Evolutionary conservation across 2,888 invertebrate genomes (phyloP), one percentile per base, ranked within the genome.

Genomic region (Lacanobia oleracea): DNA sequence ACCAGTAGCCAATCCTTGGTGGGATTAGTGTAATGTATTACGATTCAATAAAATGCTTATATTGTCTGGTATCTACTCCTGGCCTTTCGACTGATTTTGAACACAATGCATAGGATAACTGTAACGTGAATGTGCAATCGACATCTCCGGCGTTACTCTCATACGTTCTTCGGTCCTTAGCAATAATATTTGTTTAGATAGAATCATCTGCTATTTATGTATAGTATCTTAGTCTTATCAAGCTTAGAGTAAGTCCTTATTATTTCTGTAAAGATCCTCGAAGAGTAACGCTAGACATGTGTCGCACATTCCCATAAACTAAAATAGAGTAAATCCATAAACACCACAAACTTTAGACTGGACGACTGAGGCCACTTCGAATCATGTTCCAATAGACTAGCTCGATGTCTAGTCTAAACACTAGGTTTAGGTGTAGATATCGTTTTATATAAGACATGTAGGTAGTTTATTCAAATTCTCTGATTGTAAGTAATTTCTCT

Each of bases 391-490:
- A 88, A 88, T 90, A 89, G 92, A 93, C 94, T 93, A 93, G 91
- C 85, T 88, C 85, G 86, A 79, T 83, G 87, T 90, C 92, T 92
- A 92, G 93, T 92, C 93, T 89, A 87, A 86, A 79, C 80, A 78
- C 86, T 93, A 93, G 91, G 89, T 83, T 90, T 93, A 94, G 90
- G 92, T 95, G 94, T 95, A 95, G 94, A 94, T 95, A 95, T 92
- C 91, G 89, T 94, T 94, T 94, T 94, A 86, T 94, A 94, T 94
- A 94, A 94, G 91, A 91, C 87, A 86, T 90, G 94, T 95, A 95
- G 95, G 88, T 95, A 95, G 94, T 89, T 91, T 94, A 94, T 93
- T 94, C 92, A 94, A 95, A 94, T 95, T 93, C 87, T 92, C 89
- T 91, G 81, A 78, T 81, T 81, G 88, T 87, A 89, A 90, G 91